Evolutionary conservation across 2,888 invertebrate genomes (phyloP), one percentile per base, ranked within the genome.

Genomic region (Bembecia ichneumoniformis): DNA sequence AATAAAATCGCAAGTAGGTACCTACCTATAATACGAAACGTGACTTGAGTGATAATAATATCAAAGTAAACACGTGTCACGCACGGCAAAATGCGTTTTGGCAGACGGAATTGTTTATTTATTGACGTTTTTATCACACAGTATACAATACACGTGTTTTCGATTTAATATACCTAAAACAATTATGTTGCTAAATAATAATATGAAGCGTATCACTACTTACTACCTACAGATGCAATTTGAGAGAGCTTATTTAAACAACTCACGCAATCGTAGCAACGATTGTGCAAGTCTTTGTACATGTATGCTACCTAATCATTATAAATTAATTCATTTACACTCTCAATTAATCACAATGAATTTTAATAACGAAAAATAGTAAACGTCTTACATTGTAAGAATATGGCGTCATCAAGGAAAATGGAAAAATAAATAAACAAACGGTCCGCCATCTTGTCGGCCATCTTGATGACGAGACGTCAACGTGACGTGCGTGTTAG

Each of bases 391-490:
- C 28, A 28, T 28, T 28, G 9, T 28, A 9, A 28, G 28, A 28
- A 28, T 28, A 28, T 28, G 9, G 28, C 28, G 28, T 28, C 28
- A 28, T 28, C 28, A 2, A 28, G 28, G 28, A 28, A 28, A 28
- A 28, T 28, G 28, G 5, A 28, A 9, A 28, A 28, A 46, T 54
- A 49, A 77, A 77, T 74, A 81, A 80, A 79, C 74, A 77, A 72
- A 66, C 57, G 57, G 53, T 56, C 71, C 52, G 74, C 79, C 77
- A 82, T 81, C 52, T 77, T 81, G 71, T 58, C 71, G 58, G 76
- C 81, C 82, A 82, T 83, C 13, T 58, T 82, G 64, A 65, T 58
- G 60, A 63, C 57, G 55, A 65, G 60, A 74, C 74, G 74, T 77
- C 74, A 72, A 66, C 55, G 60, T 80, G 82, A 83, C 82, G 82